Evolutionary conservation across 2,797 vertebrate species (phyloP).

Genomic region (Pipistrellus nathusii): DNA sequence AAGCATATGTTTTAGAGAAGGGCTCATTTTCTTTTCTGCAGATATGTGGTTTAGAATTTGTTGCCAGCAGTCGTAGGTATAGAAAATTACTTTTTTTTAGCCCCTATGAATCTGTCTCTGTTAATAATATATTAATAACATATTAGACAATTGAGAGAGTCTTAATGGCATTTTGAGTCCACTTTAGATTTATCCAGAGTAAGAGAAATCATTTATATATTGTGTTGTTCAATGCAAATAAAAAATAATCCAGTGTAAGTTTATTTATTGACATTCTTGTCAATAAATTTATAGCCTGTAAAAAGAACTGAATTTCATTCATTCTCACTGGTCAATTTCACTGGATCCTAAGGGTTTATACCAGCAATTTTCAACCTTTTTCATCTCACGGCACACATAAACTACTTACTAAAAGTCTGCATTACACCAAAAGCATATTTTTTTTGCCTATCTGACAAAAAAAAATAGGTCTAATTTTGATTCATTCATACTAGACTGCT

Average conservation of each 20-base stretch:
- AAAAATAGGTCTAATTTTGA: neutral
- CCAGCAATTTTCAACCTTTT: neutral
- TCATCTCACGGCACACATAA: neutral
- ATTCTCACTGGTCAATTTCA: neutral
- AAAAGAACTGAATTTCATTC: neutral
- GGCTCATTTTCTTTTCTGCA: neutral
- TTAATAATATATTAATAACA: neutral
- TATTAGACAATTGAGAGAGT: neutral
- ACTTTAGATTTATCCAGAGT: slow-evolving; percentile 32
- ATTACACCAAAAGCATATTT: neutral
- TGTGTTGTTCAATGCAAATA: neutral
- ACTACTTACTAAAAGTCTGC: neutral
- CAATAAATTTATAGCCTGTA: too few relatives aligned
- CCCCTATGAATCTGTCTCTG: neutral
- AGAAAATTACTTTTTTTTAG: neutral
- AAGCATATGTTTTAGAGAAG: neutral
- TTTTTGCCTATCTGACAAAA: neutral
- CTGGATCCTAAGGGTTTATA: neutral
- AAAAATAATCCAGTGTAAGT: neutral
- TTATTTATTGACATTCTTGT: neutral
- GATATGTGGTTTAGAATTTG: neutral
- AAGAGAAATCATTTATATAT: slow-evolving; percentile 30
- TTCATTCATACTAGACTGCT: neutral
- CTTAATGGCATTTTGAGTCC: neutral
- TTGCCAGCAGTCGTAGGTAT: neutral